Percentiles rank a stretch among this genome's conserved stretches.
Evolutionary conservation across 2,888 invertebrate species (phyloP).

Genomic region (Ceramica pisi): DNA sequence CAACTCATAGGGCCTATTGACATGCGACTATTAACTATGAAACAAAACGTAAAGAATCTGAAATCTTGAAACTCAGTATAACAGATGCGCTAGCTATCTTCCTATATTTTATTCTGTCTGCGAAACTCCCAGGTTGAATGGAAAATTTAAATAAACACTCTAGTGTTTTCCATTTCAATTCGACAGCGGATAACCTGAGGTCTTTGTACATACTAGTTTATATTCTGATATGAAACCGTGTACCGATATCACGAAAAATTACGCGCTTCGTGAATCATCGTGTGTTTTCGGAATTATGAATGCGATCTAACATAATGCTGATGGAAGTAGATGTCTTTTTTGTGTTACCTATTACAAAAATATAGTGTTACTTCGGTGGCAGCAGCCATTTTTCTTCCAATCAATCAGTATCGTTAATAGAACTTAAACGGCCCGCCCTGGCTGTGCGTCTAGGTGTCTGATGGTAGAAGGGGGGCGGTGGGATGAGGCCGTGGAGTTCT

Average conservation of each 20-base stretch:
- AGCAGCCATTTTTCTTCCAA: too few species aligned
- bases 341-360: too few species aligned
- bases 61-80: neutral
- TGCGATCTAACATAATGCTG: too few species aligned
- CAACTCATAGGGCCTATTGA: too few species aligned
- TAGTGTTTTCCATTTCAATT: slow-evolving; percentile 39
- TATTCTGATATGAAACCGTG: slow-evolving; percentile 13
- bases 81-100: neutral
- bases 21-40: neutral
- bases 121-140: neutral
- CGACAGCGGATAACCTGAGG: neutral
- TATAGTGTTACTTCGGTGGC: too few species aligned
- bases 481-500: too few species aligned
- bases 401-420: too few species aligned
- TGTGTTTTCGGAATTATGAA: neutral
- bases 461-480: too few species aligned
- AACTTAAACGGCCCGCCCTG: too few species aligned
- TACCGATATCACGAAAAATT: neutral
- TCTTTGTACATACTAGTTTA: slow-evolving; percentile 1
- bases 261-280: neutral
- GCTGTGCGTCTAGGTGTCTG: too few species aligned
- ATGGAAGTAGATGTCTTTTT: too few species aligned
- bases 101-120: slow-evolving; percentile 39
- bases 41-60: neutral
- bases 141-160: slow-evolving; percentile 48